Base-by-base conservation (phyloP, 2,888 invertebrate genomes). In the Drosophila rellima region DNA sequence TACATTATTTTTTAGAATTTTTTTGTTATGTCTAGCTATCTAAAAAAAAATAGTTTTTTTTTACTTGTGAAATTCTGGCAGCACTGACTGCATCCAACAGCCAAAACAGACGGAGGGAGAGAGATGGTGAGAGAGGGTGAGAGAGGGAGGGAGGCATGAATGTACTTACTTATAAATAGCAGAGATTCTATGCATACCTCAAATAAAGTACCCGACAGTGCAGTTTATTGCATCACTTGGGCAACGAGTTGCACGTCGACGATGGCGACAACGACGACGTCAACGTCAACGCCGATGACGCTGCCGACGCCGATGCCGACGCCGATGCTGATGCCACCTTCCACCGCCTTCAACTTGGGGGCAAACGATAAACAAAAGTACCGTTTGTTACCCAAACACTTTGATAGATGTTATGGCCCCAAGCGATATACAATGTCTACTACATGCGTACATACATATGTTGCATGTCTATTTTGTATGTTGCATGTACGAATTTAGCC, bases 371-470 rank as follows among this genome's bases (percentile, higher is more conserved):
- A 80, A 80, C 83, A 70, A 65, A 80, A 56, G 52, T 48, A 51
- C 52, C 73, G 37, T 59, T 74, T 70, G 78, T 59, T 78, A 56
- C 31, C 23, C 35, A 37, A 62, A 66, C 68, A 82, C 81, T 82
- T 82, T 81, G 82, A 81, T 85, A 56, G 65, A 81, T 85, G 85
- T 44, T 61, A 61, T 67, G 26, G 63, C 26, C 50, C 39, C 29
- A 18, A 55, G 54, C 52, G 48, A 52, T 39, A 52, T 50, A 18
- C 18, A 40, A 42, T 42, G 42, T 42, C 20, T 20, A 20, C 20
- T 5, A 23, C 23, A 23, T 15, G 35, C 33, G 7, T 40, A 60
- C 40, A 40, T 15, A 45, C 33, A 6, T 11, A 42, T 33, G 55
- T 33, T 55, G 42, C 42, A 55, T 55, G 54, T 11, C 20, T 15